These are phyloP conservation scores for Cataglyphis cursor DNA, from an alignment of 2,888 invertebrate species.

Conservation along the genomic window DNA sequence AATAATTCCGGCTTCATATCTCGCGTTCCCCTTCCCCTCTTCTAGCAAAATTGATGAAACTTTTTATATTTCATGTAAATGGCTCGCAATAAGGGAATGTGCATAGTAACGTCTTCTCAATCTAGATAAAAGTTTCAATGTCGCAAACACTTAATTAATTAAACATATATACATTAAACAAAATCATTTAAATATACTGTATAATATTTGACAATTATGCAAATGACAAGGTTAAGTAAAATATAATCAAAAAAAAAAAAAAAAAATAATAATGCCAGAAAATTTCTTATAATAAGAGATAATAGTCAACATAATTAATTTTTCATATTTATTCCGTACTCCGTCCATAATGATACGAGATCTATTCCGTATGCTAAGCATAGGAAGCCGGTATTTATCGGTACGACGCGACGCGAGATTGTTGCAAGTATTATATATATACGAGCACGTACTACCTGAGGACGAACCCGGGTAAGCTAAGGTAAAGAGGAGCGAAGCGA, in stretches of 20 bases:
- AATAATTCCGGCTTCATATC: conserved; percentile 40
- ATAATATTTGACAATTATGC: not conserved
- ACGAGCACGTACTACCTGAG: conserved; percentile 44
- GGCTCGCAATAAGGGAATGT: not conserved
- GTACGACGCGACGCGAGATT: not conserved
- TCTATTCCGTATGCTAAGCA: conserved; percentile 39
- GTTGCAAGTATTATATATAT: conserved; percentile 13
- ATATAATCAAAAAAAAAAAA: not conserved
- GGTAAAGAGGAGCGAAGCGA: conserved; percentile 72
- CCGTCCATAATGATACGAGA: not conserved
- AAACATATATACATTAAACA: not conserved
- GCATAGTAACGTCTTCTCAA: not conserved
- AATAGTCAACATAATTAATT: conserved; percentile 16
- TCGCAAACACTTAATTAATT: not conserved
- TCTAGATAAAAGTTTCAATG: conserved; percentile 4
- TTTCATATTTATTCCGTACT: conserved; percentile 17
- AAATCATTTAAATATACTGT: not conserved
- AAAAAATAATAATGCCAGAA: not conserved
- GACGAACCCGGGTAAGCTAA: conserved; percentile 33
- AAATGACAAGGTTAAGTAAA: not conserved
- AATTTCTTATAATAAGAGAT: not conserved
- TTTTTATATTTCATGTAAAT: conserved; percentile 45
- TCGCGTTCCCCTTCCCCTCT: not conserved
- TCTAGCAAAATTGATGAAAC: conserved; percentile 29
- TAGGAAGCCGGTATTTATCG: conserved; percentile 43